Evolutionary conservation across 2,888 invertebrate species (phyloP).

Genomic region (Melitaea athalia): DNA sequence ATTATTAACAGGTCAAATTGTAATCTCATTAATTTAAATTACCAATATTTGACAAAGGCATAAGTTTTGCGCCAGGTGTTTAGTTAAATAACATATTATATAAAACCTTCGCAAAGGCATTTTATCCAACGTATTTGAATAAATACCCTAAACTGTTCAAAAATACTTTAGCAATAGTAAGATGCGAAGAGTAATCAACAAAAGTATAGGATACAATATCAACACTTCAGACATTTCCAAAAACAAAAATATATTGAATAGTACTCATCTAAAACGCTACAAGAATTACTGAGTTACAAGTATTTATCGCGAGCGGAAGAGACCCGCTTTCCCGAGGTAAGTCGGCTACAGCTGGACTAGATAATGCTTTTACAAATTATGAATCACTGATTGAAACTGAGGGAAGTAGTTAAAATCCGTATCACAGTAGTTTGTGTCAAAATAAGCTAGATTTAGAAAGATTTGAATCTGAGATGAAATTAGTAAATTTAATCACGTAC

Average conservation of each 20-base stretch:
- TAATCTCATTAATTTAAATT: neutral
- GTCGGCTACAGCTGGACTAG: constrained; percentile 17
- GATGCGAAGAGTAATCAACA: neutral
- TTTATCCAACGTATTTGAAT: neutral
- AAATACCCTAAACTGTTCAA: neutral
- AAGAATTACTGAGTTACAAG: constrained; percentile 25
- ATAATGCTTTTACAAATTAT: constrained; percentile 17
- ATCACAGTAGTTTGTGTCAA: neutral
- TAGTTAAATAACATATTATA: constrained; percentile 1
- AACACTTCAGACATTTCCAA: neutral
- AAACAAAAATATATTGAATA: constrained; percentile 12
- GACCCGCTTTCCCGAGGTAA: constrained; percentile 17
- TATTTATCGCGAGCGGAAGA: constrained; percentile 22
- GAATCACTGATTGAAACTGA: constrained; percentile 4
- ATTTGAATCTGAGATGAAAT: no score
- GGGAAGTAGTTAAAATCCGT: neutral
- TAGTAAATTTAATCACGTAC: no score
- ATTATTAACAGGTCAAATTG: no score
- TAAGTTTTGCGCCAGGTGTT: neutral
- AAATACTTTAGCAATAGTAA: neutral
- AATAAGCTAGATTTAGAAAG: no score
- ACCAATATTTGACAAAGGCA: constrained; percentile 1
- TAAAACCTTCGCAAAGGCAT: neutral
- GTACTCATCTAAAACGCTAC: constrained; percentile 19
- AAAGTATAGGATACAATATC: neutral